phyloP scores from a whole-genome alignment of 2,888 invertebrate species.

The Galeruca laticollis region DNA sequence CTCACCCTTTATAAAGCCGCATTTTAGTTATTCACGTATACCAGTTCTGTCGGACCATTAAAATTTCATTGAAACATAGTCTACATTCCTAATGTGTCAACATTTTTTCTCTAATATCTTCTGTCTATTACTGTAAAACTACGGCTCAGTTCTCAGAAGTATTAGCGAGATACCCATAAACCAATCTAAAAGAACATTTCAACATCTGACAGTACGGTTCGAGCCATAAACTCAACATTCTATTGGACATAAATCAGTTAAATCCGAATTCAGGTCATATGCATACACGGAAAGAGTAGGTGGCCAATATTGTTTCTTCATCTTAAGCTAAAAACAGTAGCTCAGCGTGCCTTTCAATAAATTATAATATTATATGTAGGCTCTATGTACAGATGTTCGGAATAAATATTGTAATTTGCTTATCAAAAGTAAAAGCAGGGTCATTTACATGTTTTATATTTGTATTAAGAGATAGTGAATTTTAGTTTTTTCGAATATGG shows the following conservation, averaged over 20 bases:
- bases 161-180: background rate
- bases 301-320: slow-evolving; percentile 10
- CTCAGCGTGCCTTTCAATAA: background rate
- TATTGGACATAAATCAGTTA: slow-evolving; percentile 13
- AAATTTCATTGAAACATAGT: no score
- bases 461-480: background rate
- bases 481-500: no score
- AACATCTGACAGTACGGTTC: slow-evolving; percentile 4
- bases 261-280: slow-evolving; percentile 11
- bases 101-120: background rate
- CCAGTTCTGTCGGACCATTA: background rate
- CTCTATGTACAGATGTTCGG: background rate
- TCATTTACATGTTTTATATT: background rate
- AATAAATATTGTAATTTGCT: background rate
- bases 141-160: slow-evolving; percentile 1
- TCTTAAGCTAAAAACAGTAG: slow-evolving; percentile 1
- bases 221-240: slow-evolving; percentile 2
- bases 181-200: background rate
- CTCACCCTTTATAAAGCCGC: background rate
- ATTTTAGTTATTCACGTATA: background rate
- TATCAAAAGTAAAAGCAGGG: background rate
- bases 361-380: background rate
- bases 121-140: slow-evolving; percentile 8
- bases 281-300: slow-evolving; percentile 13
- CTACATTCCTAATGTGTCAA: background rate